Conservation (phyloP, 30 jellyfish, hydroid and myxozoan genomes). For the Aurelia sp. region DNA sequence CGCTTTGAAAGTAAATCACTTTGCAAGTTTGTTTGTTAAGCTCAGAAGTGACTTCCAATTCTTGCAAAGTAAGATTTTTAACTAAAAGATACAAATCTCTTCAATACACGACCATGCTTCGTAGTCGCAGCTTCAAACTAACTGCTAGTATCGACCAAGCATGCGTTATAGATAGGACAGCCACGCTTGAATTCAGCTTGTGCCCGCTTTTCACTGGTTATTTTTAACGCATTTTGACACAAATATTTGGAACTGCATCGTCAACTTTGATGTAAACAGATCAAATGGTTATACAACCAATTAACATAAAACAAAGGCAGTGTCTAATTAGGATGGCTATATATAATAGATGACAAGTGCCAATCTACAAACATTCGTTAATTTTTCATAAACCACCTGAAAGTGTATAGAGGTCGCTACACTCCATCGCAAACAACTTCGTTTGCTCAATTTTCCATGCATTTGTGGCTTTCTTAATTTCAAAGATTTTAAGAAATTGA, state of each 20-base stretch:
- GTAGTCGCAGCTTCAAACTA: background rate
- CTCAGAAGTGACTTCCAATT: no score
- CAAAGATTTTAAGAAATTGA: no score
- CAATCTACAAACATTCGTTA: constrained; percentile 39
- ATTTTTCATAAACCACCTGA: constrained; percentile 33
- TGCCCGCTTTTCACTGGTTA: constrained; percentile 43
- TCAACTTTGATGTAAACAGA: constrained; percentile 41
- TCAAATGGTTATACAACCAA: constrained; percentile 62
- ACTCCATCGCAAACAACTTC: background rate
- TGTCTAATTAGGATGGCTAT: constrained; percentile 1
- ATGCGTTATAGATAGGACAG: background rate
- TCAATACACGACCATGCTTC: no score
- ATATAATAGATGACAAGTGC: constrained; percentile 34
- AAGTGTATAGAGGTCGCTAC: constrained; percentile 23
- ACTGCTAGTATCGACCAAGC: background rate
- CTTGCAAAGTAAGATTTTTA: no score
- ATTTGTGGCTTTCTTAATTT: no score
- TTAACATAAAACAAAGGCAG: constrained; percentile 5
- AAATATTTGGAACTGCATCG: constrained; percentile 24
- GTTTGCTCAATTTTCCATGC: no score
- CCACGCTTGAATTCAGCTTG: constrained; percentile 14
- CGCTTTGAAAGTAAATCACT: no score
- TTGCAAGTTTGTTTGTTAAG: no score
- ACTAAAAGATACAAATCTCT: no score
- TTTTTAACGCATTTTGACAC: background rate